A percentile compares a stretch with the other conserved stretches of the same genome.
Conservation (phyloP, 2,888 invertebrate species). For the Drosophila niveifrons region DNA sequence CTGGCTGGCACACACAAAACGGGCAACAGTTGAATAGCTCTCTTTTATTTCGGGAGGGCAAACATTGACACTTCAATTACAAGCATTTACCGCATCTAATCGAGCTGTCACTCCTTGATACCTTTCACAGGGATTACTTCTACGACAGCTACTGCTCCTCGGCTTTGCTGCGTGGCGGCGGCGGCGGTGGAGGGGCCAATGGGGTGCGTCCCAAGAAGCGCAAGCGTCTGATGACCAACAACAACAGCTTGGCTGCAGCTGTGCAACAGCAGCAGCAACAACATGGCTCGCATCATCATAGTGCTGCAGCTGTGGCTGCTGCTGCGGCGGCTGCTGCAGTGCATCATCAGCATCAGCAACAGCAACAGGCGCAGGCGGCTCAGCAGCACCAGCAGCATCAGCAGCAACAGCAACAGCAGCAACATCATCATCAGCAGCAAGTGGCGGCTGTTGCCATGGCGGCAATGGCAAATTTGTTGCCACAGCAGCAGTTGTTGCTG, state of each 20-base stretch:
- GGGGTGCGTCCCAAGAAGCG: constrained; percentile 85
- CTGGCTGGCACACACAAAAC: constrained; percentile 18
- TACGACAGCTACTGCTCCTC: constrained; percentile 87
- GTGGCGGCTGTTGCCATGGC: constrained; percentile 84
- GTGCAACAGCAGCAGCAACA: constrained; percentile 82
- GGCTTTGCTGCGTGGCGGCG: constrained; percentile 80
- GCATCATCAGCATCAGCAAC: constrained; percentile 79
- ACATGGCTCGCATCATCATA: constrained; percentile 80
- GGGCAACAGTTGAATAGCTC: constrained; percentile 17
- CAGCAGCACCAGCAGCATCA: constrained; percentile 75
- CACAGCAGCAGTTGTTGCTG: constrained; percentile 82
- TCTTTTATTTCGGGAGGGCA: constrained; percentile 1
- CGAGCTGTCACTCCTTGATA: constrained; percentile 38
- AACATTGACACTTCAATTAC: constrained; percentile 71
- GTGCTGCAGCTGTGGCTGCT: constrained; percentile 69
- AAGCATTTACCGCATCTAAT: constrained; percentile 52
- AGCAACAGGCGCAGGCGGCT: constrained; percentile 64
- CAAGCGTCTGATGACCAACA: constrained; percentile 85
- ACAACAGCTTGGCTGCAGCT: constrained; percentile 79
- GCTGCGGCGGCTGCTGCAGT: constrained; percentile 74
- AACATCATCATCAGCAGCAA: constrained; percentile 80
- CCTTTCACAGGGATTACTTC: constrained; percentile 87
- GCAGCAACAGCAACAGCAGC: constrained; percentile 77
- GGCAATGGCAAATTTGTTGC: constrained; percentile 84
- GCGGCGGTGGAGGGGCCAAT: constrained; percentile 57